phyloP scores from a whole-genome alignment of 2,888 invertebrate genomes.

The Drosophila kambysellisi region DNA sequence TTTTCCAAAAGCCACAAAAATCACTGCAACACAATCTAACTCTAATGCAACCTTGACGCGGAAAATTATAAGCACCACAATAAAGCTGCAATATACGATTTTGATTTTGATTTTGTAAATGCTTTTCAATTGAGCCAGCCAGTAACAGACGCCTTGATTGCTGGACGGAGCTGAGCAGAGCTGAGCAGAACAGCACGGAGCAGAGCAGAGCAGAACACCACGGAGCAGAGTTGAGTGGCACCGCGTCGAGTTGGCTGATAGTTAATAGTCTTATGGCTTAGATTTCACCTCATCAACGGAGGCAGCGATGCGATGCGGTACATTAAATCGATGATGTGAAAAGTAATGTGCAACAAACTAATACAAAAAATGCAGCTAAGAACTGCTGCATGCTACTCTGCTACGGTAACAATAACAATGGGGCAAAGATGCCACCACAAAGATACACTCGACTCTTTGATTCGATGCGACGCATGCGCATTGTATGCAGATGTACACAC shows the following conservation, averaged over 20 bases:
- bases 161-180: not conserved
- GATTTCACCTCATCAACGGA: conserved; percentile 85
- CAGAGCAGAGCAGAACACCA: conserved; percentile 24
- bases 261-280: conserved; percentile 62
- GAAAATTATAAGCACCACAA: conserved; percentile 57
- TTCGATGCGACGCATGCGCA: conserved; percentile 9
- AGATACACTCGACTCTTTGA: conserved; percentile 22
- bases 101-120: conserved; percentile 22
- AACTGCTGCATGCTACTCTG: conserved; percentile 22
- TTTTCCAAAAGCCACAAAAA: conserved; percentile 73
- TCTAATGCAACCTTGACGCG: conserved; percentile 64
- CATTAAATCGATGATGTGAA: conserved; percentile 81
- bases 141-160: conserved; percentile 33
- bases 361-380: conserved; percentile 10
- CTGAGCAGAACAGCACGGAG: not conserved
- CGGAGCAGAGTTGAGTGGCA: conserved; percentile 31
- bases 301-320: conserved; percentile 78
- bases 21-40: conserved; percentile 68
- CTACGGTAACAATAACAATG: conserved; percentile 45
- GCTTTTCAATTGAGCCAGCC: conserved; percentile 43
- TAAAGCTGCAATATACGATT: conserved; percentile 6
- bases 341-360: conserved; percentile 48
- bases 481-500: conserved; percentile 29
- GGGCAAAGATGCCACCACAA: conserved; percentile 41
- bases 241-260: conserved; percentile 19